Percentiles rank a stretch among this genome's conserved stretches.
Evolutionary conservation across 2,113 vertebrate species (phyloP).

Genomic region (Circaetus cinerascens): DNA sequence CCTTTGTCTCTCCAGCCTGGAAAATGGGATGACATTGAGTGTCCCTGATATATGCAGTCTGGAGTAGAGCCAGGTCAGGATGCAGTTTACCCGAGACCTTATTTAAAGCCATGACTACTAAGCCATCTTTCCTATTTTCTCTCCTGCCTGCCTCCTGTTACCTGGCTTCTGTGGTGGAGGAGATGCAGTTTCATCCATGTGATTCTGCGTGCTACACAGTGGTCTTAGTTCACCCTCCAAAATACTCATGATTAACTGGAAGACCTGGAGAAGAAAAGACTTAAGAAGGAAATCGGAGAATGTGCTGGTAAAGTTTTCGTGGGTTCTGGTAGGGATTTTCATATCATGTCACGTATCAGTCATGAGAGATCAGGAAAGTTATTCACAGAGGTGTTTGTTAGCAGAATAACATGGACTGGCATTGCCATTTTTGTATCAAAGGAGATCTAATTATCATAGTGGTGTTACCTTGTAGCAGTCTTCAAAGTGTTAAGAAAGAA

Average conservation of each 20-base stretch:
- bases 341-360: background rate
- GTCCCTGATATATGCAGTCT: background rate
- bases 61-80: background rate
- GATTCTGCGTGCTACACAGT: background rate
- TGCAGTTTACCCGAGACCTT: background rate
- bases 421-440: background rate
- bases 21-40: background rate
- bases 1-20: background rate
- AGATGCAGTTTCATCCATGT: background rate
- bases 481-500: background rate
- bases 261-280: background rate
- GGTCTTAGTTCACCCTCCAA: background rate
- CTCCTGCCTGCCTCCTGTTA: background rate
- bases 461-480: background rate
- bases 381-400: background rate
- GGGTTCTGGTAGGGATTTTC: background rate
- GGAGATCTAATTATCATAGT: background rate
- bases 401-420: background rate
- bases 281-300: background rate
- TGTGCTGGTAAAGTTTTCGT: background rate
- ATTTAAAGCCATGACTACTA: background rate
- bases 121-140: background rate
- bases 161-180: background rate
- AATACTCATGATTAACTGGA: background rate
- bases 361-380: background rate